Evolutionary conservation across 2,113 vertebrate genomes (phyloP).

Genomic region (Sitta europaea): DNA sequence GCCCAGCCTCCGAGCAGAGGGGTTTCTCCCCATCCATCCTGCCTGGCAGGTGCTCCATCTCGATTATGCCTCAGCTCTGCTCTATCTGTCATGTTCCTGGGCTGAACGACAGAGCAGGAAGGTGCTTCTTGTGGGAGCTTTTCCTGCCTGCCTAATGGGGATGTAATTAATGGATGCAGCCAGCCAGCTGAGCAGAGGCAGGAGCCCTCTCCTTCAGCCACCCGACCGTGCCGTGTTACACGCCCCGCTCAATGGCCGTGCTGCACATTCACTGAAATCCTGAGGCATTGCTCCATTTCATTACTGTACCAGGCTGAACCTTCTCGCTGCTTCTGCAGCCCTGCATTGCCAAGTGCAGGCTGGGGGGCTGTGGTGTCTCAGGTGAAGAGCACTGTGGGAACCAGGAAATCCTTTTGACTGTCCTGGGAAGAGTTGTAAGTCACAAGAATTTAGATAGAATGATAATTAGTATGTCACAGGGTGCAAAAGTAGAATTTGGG

Average conservation of each 20-base stretch:
- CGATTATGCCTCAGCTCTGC: background rate
- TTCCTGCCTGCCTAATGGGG: background rate
- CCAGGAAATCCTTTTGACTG: no score
- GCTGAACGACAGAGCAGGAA: background rate
- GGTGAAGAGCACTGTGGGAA: background rate
- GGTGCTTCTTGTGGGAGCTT: background rate
- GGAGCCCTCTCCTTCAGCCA: background rate
- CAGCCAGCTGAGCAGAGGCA: background rate
- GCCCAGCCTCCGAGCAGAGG: background rate
- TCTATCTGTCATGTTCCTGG: background rate
- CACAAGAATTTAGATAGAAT: no score
- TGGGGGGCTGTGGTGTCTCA: background rate
- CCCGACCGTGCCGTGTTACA: background rate
- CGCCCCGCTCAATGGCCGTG: fast-evolving
- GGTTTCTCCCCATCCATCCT: background rate
- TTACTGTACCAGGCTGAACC: background rate
- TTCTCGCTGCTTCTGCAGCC: background rate
- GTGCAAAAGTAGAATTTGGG: no score
- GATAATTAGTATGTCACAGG: no score
- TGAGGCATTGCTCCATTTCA: background rate
- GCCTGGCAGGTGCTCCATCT: background rate
- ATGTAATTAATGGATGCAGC: background rate
- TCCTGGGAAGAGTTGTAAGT: no score
- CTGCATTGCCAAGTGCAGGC: background rate
- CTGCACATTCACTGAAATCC: background rate